Conservation (phyloP, 2,797 vertebrate genomes). For the Onychomys torridus region DNA sequence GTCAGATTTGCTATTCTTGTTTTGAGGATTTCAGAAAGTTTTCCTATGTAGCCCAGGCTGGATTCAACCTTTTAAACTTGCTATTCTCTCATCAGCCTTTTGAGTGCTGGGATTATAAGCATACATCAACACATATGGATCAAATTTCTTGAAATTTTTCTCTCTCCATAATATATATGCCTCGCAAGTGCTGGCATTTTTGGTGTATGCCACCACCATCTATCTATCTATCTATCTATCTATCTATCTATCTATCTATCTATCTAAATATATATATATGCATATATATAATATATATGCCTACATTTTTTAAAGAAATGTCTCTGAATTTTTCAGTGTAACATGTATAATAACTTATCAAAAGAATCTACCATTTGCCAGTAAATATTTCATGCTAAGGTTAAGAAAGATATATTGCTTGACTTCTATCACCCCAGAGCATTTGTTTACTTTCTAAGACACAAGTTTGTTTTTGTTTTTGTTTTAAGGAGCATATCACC, state of each 20-base stretch:
- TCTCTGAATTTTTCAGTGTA: background rate
- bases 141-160: background rate
- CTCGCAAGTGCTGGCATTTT: background rate
- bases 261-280: too few relatives aligned
- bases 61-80: background rate
- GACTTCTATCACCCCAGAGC: background rate
- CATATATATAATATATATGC: background rate
- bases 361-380: background rate
- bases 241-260: too few relatives aligned
- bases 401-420: background rate
- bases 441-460: conserved; percentile 13
- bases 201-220: background rate
- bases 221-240: too few relatives aligned
- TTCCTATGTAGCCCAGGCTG: background rate
- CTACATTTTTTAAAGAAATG: conserved; percentile 14
- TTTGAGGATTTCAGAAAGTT: background rate
- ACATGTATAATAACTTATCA: background rate
- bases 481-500: background rate
- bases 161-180: background rate
- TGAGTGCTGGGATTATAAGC: background rate
- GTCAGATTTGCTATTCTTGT: background rate
- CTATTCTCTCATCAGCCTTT: background rate
- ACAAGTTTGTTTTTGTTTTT: background rate
- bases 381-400: background rate
- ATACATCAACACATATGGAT: background rate